Base-by-base conservation (phyloP, 1,140 invertebrate species). In the Panagrolaimus sp. region DNA sequence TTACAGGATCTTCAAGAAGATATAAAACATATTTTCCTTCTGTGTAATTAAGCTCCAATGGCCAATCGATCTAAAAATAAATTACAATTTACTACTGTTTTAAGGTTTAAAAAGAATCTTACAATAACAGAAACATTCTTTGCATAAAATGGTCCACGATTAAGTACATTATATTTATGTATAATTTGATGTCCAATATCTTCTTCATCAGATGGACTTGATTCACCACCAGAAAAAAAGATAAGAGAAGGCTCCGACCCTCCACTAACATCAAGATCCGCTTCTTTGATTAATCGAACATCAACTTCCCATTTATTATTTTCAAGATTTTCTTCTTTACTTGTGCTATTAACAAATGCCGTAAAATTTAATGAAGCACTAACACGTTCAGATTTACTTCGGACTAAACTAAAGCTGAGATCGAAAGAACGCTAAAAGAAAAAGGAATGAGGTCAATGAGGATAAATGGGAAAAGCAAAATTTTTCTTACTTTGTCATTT, bases 231-330 rank as follows among this genome's bases (percentile, higher is more conserved):
- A 31, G 72, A 75, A 27, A 76, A 76, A 16, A 68, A 66, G 9
- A 78, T 65, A n/a, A 76, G 76, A 13, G 67, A 14, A 0, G 74
- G 74, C 9, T 61, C 45, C 14, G 74, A 76, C 11, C 31, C 76
- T 16, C 74, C 74, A 45, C 61, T 65, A 65, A 68, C 62, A 23
- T 79, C 80, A 27, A 81, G 65, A 67, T 82, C 78, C 11, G 77
- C 78, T 62, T 78, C 73, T 66, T 83, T 83, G 65, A 82, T 82
- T 47, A 82, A 68, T 48, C 76, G 72, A 43, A 78, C 67, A 65
- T 77, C 70, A 13, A 69, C 73, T 42, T 65, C 65, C 77, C 80
- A 82, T 53, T 51, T 61, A 51, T 80, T 80, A 66, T 80, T 71
- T 16, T 66, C 63, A 9, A 64, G 63, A 23, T 66, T 57, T 11